These are phyloP conservation scores for Lucifuga dentata DNA, from an alignment of 2,113 vertebrate genomes.

Conservation along the genomic window DNA sequence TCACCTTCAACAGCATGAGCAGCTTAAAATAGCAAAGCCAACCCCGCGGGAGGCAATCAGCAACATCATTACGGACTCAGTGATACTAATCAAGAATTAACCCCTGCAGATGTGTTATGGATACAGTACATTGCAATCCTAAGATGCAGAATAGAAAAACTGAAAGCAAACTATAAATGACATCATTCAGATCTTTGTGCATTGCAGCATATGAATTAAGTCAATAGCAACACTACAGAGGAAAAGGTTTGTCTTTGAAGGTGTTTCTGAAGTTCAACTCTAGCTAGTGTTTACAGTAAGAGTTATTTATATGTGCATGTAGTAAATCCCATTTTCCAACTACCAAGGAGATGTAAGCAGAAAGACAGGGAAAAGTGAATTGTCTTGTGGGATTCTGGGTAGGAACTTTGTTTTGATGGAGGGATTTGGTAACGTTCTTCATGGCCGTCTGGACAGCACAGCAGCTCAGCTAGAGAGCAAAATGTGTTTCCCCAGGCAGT, in stretches of 20 bases:
- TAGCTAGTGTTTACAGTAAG: background rate
- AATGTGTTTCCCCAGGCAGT: background rate
- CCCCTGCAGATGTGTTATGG: no score
- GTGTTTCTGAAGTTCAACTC: conserved; percentile 14
- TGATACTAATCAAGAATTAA: no score
- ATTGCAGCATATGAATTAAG: no score
- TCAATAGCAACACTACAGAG: no score
- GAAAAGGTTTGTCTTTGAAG: background rate
- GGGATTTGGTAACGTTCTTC: conserved; percentile 32
- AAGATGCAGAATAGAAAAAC: no score
- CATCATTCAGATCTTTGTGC: no score
- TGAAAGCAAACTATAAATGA: no score
- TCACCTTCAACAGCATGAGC: no score
- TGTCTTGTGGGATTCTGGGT: conserved; percentile 17
- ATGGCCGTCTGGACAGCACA: conserved; percentile 5
- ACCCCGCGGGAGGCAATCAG: no score
- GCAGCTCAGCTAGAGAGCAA: background rate
- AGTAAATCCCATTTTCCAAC: conserved; percentile 40
- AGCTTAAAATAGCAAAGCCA: no score
- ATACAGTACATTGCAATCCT: no score
- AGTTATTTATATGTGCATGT: conserved; percentile 28
- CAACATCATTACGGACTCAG: no score
- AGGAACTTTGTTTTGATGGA: conserved; percentile 51
- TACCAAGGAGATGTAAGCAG: conserved; percentile 25
- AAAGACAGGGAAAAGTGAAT: conserved; percentile 51